Percentiles rank a stretch among this genome's conserved stretches.
phyloP scores from a whole-genome alignment of 1,140 invertebrate genomes.

The Babylonia areolata region DNA sequence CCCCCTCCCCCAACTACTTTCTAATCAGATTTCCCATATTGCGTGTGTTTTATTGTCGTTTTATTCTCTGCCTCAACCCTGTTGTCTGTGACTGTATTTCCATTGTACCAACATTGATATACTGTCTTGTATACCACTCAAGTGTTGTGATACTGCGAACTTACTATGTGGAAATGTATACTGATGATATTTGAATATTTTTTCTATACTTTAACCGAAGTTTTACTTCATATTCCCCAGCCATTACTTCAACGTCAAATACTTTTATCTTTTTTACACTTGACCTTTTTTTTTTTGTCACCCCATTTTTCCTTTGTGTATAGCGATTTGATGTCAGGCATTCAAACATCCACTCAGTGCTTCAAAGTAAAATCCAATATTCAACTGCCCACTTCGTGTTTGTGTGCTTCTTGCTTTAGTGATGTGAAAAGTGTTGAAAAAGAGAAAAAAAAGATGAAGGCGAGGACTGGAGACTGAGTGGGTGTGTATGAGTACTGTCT shows the following conservation, averaged over 20 bases:
- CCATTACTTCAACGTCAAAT: neutral
- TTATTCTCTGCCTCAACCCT: too few relatives aligned
- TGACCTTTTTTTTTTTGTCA: neutral
- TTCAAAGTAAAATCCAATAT: constrained; percentile 22
- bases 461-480: too few relatives aligned
- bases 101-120: neutral
- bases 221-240: neutral
- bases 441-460: too few relatives aligned
- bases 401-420: too few relatives aligned
- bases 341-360: neutral
- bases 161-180: neutral
- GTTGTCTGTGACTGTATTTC: too few relatives aligned
- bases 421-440: too few relatives aligned
- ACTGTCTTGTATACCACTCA: neutral
- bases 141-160: neutral
- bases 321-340: neutral
- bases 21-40: too few relatives aligned
- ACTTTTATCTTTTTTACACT: neutral
- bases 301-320: neutral
- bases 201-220: neutral
- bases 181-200: neutral
- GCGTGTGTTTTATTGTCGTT: too few relatives aligned
- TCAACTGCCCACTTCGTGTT: too few relatives aligned
- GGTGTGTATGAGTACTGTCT: constrained; percentile 1
- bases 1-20: too few relatives aligned